phyloP scores from a whole-genome alignment of 2,113 vertebrate species.

The Vulpes ferrilata region DNA sequence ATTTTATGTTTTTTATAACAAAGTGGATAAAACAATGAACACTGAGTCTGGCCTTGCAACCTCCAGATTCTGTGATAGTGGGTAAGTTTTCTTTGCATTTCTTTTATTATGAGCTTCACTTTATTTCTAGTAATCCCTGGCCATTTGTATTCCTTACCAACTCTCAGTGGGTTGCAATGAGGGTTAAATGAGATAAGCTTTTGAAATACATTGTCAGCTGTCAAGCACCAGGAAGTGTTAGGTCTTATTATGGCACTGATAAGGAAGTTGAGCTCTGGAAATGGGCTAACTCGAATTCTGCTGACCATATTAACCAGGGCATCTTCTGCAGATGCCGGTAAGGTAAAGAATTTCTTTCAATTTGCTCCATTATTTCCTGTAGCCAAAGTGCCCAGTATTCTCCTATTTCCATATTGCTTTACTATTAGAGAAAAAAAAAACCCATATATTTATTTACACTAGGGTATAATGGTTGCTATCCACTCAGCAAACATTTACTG shows the following conservation, averaged over 20 bases:
- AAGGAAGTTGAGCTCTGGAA: background rate
- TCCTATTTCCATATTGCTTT: background rate
- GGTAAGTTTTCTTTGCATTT: background rate
- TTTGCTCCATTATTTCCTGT: background rate
- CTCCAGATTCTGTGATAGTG: background rate
- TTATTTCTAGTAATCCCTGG: background rate
- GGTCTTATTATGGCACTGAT: background rate
- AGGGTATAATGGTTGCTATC: background rate
- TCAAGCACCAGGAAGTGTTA: background rate
- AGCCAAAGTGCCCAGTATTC: background rate
- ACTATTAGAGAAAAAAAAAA: background rate
- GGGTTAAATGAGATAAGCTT: background rate
- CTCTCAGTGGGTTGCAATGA: background rate
- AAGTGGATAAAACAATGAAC: background rate
- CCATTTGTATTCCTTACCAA: background rate
- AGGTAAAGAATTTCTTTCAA: background rate
- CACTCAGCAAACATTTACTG: background rate
- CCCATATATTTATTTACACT: background rate
- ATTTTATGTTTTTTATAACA: background rate
- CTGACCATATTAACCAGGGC: background rate
- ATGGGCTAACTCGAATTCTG: background rate
- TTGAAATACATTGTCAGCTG: background rate
- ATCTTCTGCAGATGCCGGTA: background rate
- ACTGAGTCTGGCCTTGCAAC: background rate
- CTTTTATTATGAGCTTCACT: background rate